A percentile compares a stretch with the other conserved stretches of the same genome.
Conservation (phyloP, 1,140 invertebrate genomes). For the Nasonia giraulti region DNA sequence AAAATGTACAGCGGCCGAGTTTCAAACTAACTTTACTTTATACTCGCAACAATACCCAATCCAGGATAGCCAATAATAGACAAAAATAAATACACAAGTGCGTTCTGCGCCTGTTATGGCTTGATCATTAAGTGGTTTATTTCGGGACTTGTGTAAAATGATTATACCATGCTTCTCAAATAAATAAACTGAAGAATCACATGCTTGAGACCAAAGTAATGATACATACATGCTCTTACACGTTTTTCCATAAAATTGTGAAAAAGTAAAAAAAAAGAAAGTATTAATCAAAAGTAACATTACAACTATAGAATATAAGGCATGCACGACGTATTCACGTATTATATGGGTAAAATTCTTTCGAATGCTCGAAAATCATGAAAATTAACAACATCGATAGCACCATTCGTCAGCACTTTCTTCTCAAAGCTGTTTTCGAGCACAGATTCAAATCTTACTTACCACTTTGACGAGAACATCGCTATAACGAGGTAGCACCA, state of each 20-base stretch:
- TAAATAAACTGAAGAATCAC: constrained; percentile 64
- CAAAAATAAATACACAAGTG: constrained; percentile 70
- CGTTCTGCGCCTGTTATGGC: constrained; percentile 60
- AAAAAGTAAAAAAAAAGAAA: constrained; percentile 54
- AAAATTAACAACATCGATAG: constrained; percentile 12
- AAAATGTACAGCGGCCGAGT: not conserved
- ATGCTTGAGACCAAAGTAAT: constrained; percentile 69
- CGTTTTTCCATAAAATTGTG: constrained; percentile 55
- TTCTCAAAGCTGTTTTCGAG: constrained; percentile 22
- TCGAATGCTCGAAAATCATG: constrained; percentile 24
- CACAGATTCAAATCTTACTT: not conserved
- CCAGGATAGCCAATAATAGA: constrained; percentile 48
- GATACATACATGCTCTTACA: constrained; percentile 62
- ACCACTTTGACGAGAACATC: constrained; percentile 26
- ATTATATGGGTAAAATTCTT: constrained; percentile 19
- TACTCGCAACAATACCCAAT: constrained; percentile 18
- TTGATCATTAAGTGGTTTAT: constrained; percentile 73
- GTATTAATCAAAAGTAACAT: constrained; percentile 52
- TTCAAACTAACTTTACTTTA: not conserved
- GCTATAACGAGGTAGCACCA: not conserved
- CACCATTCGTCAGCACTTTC: constrained; percentile 11
- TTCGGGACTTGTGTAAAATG: constrained; percentile 58
- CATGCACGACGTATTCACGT: constrained; percentile 42
- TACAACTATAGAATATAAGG: constrained; percentile 46
- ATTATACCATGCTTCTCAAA: constrained; percentile 66